Percentiles rank a stretch among this genome's conserved stretches.
These are phyloP conservation scores for Listronotus oregonensis DNA, from an alignment of 1,140 invertebrate species.

Conservation along the genomic window DNA sequence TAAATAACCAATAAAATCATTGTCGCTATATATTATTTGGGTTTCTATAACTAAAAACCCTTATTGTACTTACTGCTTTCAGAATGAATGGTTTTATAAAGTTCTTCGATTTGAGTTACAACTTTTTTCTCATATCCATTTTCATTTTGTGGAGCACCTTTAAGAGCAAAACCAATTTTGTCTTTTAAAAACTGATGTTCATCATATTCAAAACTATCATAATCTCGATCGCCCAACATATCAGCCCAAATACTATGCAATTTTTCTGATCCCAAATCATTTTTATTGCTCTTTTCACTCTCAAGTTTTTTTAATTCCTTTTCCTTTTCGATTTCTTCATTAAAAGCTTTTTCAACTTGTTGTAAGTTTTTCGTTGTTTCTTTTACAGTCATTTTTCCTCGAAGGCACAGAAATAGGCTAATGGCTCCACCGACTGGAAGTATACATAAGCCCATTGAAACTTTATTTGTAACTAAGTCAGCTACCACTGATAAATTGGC, in stretches of 20 bases:
- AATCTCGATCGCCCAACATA: slow-evolving; percentile 48
- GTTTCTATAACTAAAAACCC: too few relatives aligned
- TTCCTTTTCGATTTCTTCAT: slow-evolving; percentile 30
- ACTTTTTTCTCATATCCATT: slow-evolving; percentile 39
- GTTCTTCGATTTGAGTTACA: slow-evolving; percentile 30
- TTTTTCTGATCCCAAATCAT: slow-evolving; percentile 35
- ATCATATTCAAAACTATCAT: slow-evolving; percentile 45
- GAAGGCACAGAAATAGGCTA: slow-evolving; percentile 30
- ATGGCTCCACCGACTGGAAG: slow-evolving; percentile 33
- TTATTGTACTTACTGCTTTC: slow-evolving; percentile 46
- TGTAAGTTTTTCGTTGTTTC: slow-evolving; percentile 30
- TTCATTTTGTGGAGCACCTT: slow-evolving; percentile 39
- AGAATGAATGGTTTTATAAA: slow-evolving; percentile 38
- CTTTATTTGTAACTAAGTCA: slow-evolving; percentile 27
- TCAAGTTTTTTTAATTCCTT: slow-evolving; percentile 29
- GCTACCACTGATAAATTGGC: slow-evolving; percentile 24
- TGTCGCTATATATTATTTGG: too few relatives aligned
- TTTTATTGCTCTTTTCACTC: slow-evolving; percentile 1
- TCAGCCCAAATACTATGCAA: slow-evolving; percentile 47
- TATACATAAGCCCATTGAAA: slow-evolving; percentile 32
- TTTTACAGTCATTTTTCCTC: slow-evolving; percentile 31
- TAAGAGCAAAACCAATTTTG: slow-evolving; percentile 49
- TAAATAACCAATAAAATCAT: too few relatives aligned
- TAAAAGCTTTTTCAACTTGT: slow-evolving; percentile 23
- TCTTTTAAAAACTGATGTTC: slow-evolving; percentile 41